Evolutionary conservation across 2,797 vertebrate genomes (phyloP), one percentile per base, ranked within the genome.

Genomic region (Typhlichthys subterraneus): DNA sequence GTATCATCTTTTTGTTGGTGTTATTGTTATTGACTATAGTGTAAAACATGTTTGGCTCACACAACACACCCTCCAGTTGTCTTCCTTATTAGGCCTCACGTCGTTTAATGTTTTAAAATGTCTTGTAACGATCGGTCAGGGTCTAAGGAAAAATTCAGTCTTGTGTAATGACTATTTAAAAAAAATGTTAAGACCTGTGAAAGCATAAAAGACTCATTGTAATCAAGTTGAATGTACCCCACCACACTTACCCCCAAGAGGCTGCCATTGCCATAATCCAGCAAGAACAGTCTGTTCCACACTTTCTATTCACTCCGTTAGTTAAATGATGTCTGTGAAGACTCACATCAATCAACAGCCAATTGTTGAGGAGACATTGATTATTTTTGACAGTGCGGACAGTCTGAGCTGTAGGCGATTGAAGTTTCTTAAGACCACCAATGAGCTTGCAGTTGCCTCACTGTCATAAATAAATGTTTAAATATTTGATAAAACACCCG

Each of bases 141-240:
- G 6, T 42, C 57, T 49, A 67, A 61, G 38, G 38, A 7, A 9
- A 42, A 33, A 15, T 50, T 14, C 12, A 4, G 15, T 12, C 56
- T n/a, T 23, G 53, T 57, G 56, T 33, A n/a, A 8, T n/a, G 42
- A 38, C 19, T 1, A 62, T 53, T 51, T 29, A 0, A 59, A 71
- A 73, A 77, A 73, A 77, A n/a, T 70, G 68, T 61, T 69, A 65
- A 42, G 50, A 49, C 49, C 23, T 12, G 19, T 53, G 23, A 29
- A 31, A 53, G 7, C 14, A 42, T 5, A 11, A 63, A 61, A 69
- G 7, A 58, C 65, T 57, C 38, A 42, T 42, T 9, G 9, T 42
- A 47, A 38, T 4, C 52, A 71, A 76, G 64, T 12, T 23, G 29
- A 76, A 50, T 2, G 61, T 12, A 2, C 55, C 14, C 23, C 52